phyloP scores from a whole-genome alignment of 2,888 invertebrate genomes.

The Perizoma affinitatum region DNA sequence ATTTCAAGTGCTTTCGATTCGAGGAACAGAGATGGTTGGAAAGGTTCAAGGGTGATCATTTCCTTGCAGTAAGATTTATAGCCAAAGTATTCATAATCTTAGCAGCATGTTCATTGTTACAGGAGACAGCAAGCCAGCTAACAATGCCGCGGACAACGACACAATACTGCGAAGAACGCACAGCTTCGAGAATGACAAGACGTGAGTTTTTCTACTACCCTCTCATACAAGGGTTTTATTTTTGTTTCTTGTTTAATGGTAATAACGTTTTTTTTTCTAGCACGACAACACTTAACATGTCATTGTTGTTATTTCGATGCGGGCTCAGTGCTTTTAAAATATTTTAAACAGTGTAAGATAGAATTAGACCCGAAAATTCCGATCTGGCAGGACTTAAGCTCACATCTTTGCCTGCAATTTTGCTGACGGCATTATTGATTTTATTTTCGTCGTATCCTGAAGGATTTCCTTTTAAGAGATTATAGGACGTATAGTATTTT shows the following conservation, averaged over 20 bases:
- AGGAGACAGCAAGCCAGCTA: slow-evolving; percentile 83
- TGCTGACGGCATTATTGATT: too few species aligned
- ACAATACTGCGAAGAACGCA: slow-evolving; percentile 90
- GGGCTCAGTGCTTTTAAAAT: slow-evolving; percentile 7
- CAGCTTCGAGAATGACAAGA: slow-evolving; percentile 94
- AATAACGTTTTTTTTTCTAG: slow-evolving; percentile 23
- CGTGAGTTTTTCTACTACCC: slow-evolving; percentile 83
- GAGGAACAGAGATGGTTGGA: too few species aligned
- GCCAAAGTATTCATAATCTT: too few species aligned
- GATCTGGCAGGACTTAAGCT: too few species aligned
- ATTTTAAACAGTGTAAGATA: slow-evolving; percentile 11
- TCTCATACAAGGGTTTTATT: background rate
- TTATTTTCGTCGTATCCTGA: too few species aligned
- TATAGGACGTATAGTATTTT: too few species aligned
- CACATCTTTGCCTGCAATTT: too few species aligned
- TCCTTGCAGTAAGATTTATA: too few species aligned
- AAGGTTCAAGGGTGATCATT: too few species aligned
- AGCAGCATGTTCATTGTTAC: slow-evolving; percentile 44
- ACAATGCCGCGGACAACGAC: slow-evolving; percentile 65
- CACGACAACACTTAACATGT: slow-evolving; percentile 27
- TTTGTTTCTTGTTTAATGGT: slow-evolving; percentile 20
- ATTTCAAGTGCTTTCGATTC: too few species aligned
- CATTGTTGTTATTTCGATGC: slow-evolving; percentile 25
- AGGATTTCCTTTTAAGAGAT: too few species aligned
- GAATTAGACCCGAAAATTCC: too few species aligned